phyloP scores from a whole-genome alignment of 1,140 invertebrate species.

The Zaprionus gabonicus region DNA sequence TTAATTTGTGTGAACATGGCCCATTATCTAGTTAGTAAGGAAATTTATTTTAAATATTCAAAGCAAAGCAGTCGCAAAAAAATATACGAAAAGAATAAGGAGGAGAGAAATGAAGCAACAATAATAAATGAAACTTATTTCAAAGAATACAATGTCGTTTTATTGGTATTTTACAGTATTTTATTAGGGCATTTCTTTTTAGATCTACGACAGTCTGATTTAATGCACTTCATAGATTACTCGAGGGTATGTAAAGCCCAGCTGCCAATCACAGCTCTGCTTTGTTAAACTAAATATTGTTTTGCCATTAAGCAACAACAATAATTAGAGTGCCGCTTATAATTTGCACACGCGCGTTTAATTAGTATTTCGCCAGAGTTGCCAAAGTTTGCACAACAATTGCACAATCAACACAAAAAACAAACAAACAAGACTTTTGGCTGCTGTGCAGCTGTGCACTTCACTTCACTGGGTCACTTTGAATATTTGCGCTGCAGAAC shows the following conservation, averaged over 20 bases:
- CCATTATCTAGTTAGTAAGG: slow-evolving; percentile 78
- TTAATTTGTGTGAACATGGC: slow-evolving; percentile 61
- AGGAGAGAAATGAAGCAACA: slow-evolving; percentile 62
- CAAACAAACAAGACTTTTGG: neutral
- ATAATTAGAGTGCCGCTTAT: slow-evolving; percentile 1
- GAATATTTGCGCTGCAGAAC: neutral
- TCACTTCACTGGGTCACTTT: neutral
- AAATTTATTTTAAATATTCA: slow-evolving; percentile 71
- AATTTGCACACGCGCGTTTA: slow-evolving; percentile 1
- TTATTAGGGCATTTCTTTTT: neutral
- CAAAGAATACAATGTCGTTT: slow-evolving; percentile 41
- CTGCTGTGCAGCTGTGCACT: slow-evolving; percentile 3
- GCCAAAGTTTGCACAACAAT: slow-evolving; percentile 5
- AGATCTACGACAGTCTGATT: neutral
- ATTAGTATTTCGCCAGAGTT: slow-evolving; percentile 5
- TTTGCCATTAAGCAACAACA: neutral
- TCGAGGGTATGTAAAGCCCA: neutral
- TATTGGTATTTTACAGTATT: neutral
- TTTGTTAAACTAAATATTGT: neutral
- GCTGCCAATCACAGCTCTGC: neutral
- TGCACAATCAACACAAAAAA: slow-evolving; percentile 3
- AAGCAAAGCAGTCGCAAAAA: slow-evolving; percentile 44
- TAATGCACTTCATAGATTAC: neutral
- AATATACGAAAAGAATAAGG: slow-evolving; percentile 6
- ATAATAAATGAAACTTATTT: slow-evolving; percentile 75